phyloP scores from a whole-genome alignment of 2,797 vertebrate genomes.

The Phrynocephalus vlangalii region DNA sequence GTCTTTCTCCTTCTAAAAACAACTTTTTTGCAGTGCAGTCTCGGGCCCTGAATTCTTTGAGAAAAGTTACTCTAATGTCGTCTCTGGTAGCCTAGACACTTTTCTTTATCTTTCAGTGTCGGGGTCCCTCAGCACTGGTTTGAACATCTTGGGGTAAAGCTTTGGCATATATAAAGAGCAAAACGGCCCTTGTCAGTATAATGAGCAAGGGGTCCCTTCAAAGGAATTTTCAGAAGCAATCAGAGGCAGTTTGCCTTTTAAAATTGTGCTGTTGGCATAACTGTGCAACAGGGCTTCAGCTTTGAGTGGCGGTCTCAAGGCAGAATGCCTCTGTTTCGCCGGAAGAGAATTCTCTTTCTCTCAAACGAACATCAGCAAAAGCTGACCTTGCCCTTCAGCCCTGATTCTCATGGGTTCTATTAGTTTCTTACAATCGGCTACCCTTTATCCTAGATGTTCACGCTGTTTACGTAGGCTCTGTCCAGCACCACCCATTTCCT shows the following conservation, averaged over 20 bases:
- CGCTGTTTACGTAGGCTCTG: too few relatives aligned
- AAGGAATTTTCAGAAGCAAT: slow-evolving; percentile 31
- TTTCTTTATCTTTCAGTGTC: background rate
- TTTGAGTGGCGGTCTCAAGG: too few relatives aligned
- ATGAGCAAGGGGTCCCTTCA: slow-evolving; percentile 23
- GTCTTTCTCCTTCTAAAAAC: background rate
- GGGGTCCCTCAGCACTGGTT: background rate
- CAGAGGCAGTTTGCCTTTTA: background rate
- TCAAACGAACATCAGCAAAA: too few relatives aligned
- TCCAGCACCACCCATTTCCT: too few relatives aligned
- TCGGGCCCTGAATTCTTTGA: slow-evolving; percentile 16
- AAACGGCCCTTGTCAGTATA: background rate
- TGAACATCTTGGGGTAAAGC: background rate
- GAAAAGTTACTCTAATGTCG: background rate
- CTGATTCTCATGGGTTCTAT: too few relatives aligned
- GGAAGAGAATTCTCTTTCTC: too few relatives aligned
- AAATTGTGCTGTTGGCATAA: too few relatives aligned
- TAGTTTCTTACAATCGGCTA: too few relatives aligned
- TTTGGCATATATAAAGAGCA: background rate
- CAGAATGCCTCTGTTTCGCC: too few relatives aligned
- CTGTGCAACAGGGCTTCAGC: too few relatives aligned
- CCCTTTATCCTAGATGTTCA: too few relatives aligned
- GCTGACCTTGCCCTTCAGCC: too few relatives aligned
- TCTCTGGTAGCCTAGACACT: slow-evolving; percentile 1
- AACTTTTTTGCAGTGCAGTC: background rate